Base-by-base conservation (phyloP, 2,113 vertebrate species). In the Spermophilus dauricus region DNA sequence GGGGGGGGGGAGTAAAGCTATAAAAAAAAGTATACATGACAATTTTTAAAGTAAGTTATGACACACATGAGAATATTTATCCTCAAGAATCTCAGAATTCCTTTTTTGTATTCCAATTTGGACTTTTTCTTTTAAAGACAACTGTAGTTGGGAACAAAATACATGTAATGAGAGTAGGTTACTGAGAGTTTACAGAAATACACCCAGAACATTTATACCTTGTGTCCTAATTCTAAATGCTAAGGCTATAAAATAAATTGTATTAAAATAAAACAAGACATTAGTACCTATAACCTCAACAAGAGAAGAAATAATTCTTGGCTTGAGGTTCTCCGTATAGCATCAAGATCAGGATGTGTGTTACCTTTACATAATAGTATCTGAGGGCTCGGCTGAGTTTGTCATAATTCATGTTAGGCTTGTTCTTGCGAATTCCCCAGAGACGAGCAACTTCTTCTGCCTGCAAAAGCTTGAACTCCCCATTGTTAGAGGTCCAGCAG, bases 341-440 rank as follows among this genome's bases (percentile, higher is more conserved):
- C 48, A 5, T 8, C 0, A 75, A 95, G 91, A 76, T 39, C 12
- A 72, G 78, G 18, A 45, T 16, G 61, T 70, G 95, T 10, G 91
- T 98, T 98, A 99, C 99, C 99, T 99, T 99, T 96, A 99, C 99
- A 0, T 99, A 99, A 98, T 99, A 99, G 98, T 99, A 99, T 98
- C 99, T 98, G 98, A 99, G 99, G 5, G 99, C 99, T n/a, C 99
- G 98, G 98, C 99, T 99, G 97, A 99, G 99, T 97, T 99, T 99
- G 98, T 99, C 99, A 1, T 99, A 99, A 98, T 99, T 99, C 99
- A 99, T 99, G 96, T 99, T 99, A 90, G 99, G 99, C 97, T 99
- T 99, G 98, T 99, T 99, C 98, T 99, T 99, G 63, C 99, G 99
- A 95, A 99, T 99, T 5, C 99, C 99, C 99, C 99, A 99, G 94